A percentile compares a stretch with the other conserved stretches of the same genome.
Evolutionary conservation across 2,113 vertebrate species (phyloP).

Genomic region (Ochotona curzoniae): DNA sequence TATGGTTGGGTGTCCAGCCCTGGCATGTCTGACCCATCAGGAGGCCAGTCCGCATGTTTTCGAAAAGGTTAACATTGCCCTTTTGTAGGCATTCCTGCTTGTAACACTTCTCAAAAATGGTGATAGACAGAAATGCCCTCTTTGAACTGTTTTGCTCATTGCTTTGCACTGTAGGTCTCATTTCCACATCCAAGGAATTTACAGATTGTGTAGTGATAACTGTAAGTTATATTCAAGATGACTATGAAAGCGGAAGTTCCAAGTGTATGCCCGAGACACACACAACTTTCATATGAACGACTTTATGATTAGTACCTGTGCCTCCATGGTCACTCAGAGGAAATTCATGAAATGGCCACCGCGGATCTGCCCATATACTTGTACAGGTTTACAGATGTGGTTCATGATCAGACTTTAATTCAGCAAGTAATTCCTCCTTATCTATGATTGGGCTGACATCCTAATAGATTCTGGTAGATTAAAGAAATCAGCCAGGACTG

Average conservation of each 20-base stretch:
- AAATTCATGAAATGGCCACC: not conserved
- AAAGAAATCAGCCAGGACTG: not conserved
- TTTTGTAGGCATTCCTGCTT: not conserved
- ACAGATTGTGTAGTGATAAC: not conserved
- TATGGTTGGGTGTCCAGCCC: not conserved
- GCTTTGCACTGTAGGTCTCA: not conserved
- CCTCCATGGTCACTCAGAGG: slow-evolving; percentile 44
- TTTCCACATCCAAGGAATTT: slow-evolving; percentile 44
- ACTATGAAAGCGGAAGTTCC: slow-evolving; percentile 19
- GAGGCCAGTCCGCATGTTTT: not conserved
- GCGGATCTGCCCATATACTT: not conserved
- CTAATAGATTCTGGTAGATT: not conserved
- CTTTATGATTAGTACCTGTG: slow-evolving; percentile 59
- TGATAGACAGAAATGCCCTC: not conserved
- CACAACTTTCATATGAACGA: slow-evolving; percentile 20
- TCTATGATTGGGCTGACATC: not conserved
- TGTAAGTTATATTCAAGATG: slow-evolving; percentile 32
- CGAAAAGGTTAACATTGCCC: not conserved
- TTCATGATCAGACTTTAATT: slow-evolving; percentile 23
- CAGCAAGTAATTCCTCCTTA: not conserved
- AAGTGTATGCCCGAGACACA: slow-evolving; percentile 42
- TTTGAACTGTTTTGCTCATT: slow-evolving; percentile 2
- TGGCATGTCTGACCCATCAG: not conserved
- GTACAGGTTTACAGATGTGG: not conserved
- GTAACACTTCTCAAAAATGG: not conserved